Percentiles rank a stretch among this genome's conserved stretches.
Conservation (phyloP, 1,140 invertebrate genomes). For the Telenomus remus region DNA sequence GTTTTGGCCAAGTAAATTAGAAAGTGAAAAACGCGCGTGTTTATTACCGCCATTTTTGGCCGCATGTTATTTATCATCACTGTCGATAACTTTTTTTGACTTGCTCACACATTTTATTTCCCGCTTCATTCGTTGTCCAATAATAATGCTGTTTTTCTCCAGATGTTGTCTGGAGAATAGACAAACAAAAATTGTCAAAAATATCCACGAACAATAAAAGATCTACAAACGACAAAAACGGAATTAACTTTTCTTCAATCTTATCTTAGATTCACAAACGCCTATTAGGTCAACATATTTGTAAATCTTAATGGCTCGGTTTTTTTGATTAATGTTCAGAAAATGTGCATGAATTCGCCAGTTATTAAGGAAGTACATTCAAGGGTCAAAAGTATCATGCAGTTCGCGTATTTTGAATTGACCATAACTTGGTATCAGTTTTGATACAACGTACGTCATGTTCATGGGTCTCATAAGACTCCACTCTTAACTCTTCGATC, state of each 20-base stretch:
- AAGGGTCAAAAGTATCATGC: constrained; percentile 51
- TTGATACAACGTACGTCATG: constrained; percentile 59
- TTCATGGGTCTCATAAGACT: constrained; percentile 66
- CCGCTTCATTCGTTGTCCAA: too few relatives aligned
- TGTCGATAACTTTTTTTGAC: too few relatives aligned
- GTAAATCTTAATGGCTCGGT: neutral
- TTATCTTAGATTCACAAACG: too few relatives aligned
- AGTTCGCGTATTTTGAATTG: constrained; percentile 46
- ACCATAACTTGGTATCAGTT: constrained; percentile 58
- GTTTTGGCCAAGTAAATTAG: constrained; percentile 48
- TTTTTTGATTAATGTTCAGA: constrained; percentile 3
- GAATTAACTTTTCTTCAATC: too few relatives aligned
- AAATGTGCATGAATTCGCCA: constrained; percentile 6
- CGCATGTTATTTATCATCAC: constrained; percentile 11
- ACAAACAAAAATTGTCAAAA: too few relatives aligned
- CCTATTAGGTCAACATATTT: too few relatives aligned
- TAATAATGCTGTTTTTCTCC: too few relatives aligned
- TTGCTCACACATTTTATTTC: too few relatives aligned
- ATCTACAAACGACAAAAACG: too few relatives aligned
- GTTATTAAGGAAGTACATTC: constrained; percentile 52
- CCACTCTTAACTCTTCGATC: constrained; percentile 56
- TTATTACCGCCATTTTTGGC: constrained; percentile 32
- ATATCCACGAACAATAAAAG: too few relatives aligned
- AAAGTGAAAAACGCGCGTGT: constrained; percentile 40
- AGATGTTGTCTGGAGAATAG: too few relatives aligned